These are phyloP conservation scores for Tragelaphus oryx DNA, from an alignment of 2,797 vertebrate species.

Conservation along the genomic window DNA sequence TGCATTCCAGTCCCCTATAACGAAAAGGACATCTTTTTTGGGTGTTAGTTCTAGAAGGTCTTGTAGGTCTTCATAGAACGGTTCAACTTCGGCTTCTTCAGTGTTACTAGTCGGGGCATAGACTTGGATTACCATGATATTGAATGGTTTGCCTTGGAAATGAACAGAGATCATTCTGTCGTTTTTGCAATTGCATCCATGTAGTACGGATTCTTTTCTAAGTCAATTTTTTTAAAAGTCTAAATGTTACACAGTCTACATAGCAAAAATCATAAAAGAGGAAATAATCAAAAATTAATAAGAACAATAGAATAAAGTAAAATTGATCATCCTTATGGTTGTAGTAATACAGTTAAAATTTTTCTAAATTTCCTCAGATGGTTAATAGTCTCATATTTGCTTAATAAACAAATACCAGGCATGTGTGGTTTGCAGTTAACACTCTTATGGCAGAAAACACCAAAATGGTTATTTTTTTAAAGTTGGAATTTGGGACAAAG, in stretches of 20 bases:
- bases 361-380: neutral
- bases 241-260: neutral
- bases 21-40: neutral
- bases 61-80: neutral
- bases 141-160: neutral
- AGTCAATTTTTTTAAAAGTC: neutral
- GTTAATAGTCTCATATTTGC: neutral
- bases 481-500: neutral
- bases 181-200: neutral
- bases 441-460: neutral
- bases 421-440: neutral
- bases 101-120: fast-evolving
- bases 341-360: neutral
- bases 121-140: neutral
- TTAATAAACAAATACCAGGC: neutral
- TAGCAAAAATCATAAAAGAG: neutral
- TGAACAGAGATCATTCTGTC: neutral
- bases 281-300: neutral
- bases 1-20: neutral
- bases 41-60: neutral
- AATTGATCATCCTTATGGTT: neutral
- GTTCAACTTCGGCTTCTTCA: neutral
- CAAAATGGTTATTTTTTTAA: neutral
- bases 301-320: neutral
- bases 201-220: neutral